Evolutionary conservation across 2,113 vertebrate species (phyloP), one percentile per base, ranked within the genome.

Genomic region (Equus quagga): DNA sequence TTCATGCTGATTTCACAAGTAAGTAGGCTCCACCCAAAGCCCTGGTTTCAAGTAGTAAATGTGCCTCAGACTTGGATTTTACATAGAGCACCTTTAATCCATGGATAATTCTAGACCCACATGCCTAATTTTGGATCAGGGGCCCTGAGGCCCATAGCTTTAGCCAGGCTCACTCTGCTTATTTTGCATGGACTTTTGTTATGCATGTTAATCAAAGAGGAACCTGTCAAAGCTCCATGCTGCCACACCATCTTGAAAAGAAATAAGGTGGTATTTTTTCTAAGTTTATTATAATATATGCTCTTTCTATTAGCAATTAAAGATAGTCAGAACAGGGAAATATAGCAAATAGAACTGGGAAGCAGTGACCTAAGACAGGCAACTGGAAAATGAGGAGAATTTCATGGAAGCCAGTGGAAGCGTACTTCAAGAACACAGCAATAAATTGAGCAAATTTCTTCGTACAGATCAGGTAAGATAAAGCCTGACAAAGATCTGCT

Each of bases 181-280:
- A 46, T 91, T 87, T 81, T 80, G 3, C 49, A 64, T 54, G 21
- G 33, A 54, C 92, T 94, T 94, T 94, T 88, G 9, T 65, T 92
- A 51, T 8, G 46, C 3, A 7, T 70, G 60, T 51, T 94, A 73
- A 51, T 60, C 31, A 82, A 89, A 67, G 12, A 67, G 33, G 36
- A 70, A 3, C 60, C 60, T 91, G 13, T 91, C 60, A 46, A 60
- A 90, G 44, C 18, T 72, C 58, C 19, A 90, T 60, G 46, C 49
- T 89, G 26, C 8, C 41, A 51, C 2, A 67, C 8, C 13, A 89
- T 56, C 14, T 83, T 86, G 28, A 69, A 46, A 93, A 90, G 11
- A 94, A 96, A 51, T 46, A 62, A 92, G 49, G 41, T 33, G 79
- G 18, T 17, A 62, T 54, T 46, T 44, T 51, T 49, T 67, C 19